Conservation (phyloP, 2,888 invertebrate genomes). For the Ctenicera cuprea region DNA sequence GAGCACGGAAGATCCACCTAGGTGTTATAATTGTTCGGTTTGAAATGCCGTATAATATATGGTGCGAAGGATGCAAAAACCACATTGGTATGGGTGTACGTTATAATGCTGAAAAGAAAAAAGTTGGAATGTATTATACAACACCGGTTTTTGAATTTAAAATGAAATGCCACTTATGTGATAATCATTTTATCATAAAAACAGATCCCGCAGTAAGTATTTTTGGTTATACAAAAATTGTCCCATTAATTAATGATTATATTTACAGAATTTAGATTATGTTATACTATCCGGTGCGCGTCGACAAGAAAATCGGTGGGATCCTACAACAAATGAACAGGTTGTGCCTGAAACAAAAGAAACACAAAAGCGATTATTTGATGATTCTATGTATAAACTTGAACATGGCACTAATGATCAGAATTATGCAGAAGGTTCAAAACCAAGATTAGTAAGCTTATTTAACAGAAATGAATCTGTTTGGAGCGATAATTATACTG, state of each 20-base stretch:
- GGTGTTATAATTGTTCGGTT: slow-evolving; percentile 98
- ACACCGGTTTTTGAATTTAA: slow-evolving; percentile 98
- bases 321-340: slow-evolving; percentile 96
- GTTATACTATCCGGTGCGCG: slow-evolving; percentile 95
- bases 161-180: slow-evolving; percentile 99
- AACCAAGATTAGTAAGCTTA: slow-evolving; percentile 84
- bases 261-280: slow-evolving; percentile 94
- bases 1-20: slow-evolving; percentile 95
- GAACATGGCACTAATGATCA: slow-evolving; percentile 93
- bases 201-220: slow-evolving; percentile 94
- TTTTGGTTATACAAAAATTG: not conserved
- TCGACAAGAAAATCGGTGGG: slow-evolving; percentile 98
- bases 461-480: slow-evolving; percentile 86
- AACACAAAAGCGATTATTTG: slow-evolving; percentile 90
- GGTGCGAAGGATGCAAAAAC: slow-evolving; percentile 98
- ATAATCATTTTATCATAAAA: slow-evolving; percentile 98
- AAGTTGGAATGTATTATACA: slow-evolving; percentile 97
- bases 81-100: slow-evolving; percentile 99
- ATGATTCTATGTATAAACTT: slow-evolving; percentile 98
- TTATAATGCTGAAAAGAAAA: slow-evolving; percentile 95
- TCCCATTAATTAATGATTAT: slow-evolving; percentile 1
- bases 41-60: slow-evolving; percentile 99
- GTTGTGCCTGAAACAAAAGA: slow-evolving; percentile 94
- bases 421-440: slow-evolving; percentile 80
- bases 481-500: slow-evolving; percentile 95